These are phyloP conservation scores for Propithecus deckenii DNA, from an alignment of 2,797 vertebrate species.

Conservation along the genomic window DNA sequence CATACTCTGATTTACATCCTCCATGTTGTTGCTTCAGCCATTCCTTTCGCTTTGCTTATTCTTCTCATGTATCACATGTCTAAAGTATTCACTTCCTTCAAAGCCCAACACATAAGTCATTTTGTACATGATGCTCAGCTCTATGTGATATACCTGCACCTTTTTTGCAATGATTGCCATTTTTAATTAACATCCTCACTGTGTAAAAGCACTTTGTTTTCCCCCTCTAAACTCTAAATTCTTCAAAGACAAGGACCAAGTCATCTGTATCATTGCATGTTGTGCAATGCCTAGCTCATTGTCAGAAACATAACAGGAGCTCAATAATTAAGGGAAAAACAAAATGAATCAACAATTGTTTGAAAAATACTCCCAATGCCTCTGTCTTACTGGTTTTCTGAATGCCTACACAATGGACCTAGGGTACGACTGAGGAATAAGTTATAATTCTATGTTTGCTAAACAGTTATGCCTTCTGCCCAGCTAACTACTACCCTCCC, in stretches of 20 bases:
- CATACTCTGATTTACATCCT: background rate
- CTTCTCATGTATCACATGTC: accelerated
- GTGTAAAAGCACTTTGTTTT: background rate
- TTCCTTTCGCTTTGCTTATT: background rate
- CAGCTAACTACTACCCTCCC: background rate
- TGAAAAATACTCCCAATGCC: background rate
- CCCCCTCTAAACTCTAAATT: background rate
- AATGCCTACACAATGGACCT: background rate
- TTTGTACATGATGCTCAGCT: background rate
- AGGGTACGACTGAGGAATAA: background rate
- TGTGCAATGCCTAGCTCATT: background rate
- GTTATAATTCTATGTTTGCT: background rate
- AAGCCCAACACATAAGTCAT: background rate
- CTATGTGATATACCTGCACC: accelerated
- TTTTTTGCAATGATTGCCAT: background rate
- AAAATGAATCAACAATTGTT: background rate
- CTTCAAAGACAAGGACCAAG: background rate
- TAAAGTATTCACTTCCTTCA: background rate
- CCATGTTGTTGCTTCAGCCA: background rate
- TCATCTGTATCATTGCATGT: background rate
- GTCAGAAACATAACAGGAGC: background rate
- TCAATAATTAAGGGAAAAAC: background rate
- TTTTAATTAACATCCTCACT: background rate
- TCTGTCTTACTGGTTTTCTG: background rate
- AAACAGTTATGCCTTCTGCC: background rate